These are phyloP conservation scores for Vulpes ferrilata DNA, from an alignment of 2,113 vertebrate species.

Conservation along the genomic window DNA sequence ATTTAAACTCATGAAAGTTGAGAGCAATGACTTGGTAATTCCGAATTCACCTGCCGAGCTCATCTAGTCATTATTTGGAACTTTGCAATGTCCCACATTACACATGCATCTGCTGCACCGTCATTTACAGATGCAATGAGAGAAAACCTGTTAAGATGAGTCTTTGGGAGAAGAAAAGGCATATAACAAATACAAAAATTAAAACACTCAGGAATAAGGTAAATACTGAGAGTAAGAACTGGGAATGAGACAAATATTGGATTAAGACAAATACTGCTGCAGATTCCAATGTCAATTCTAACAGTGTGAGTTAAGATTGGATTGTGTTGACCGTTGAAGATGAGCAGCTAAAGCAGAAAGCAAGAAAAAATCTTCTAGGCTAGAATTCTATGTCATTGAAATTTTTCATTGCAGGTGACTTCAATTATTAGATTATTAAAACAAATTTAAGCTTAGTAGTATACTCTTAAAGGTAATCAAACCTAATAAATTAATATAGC, in stretches of 20 bases:
- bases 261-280: constrained; percentile 87
- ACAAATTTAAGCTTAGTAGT: constrained; percentile 60
- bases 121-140: constrained; percentile 82
- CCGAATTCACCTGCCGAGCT: not conserved
- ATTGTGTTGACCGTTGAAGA: constrained; percentile 85
- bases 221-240: constrained; percentile 86
- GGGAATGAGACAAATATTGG: constrained; percentile 91
- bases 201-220: constrained; percentile 87
- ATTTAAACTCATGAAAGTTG: constrained; percentile 39
- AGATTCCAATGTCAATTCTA: constrained; percentile 86
- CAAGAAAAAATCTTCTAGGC: constrained; percentile 53
- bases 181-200: constrained; percentile 85
- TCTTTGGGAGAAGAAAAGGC: constrained; percentile 79
- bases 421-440: constrained; percentile 60
- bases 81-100: constrained; percentile 42
- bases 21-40: constrained; percentile 43
- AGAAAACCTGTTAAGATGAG: constrained; percentile 75
- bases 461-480: not conserved
- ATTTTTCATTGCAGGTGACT: constrained; percentile 57
- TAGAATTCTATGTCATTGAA: constrained; percentile 44
- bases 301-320: constrained; percentile 78
- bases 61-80: not conserved
- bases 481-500: constrained; percentile 44
- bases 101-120: constrained; percentile 61
- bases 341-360: constrained; percentile 81